Percentiles rank a stretch among this genome's conserved stretches.
Evolutionary conservation across 2,797 vertebrate genomes (phyloP).

Genomic region (Anomalospiza imberbis): DNA sequence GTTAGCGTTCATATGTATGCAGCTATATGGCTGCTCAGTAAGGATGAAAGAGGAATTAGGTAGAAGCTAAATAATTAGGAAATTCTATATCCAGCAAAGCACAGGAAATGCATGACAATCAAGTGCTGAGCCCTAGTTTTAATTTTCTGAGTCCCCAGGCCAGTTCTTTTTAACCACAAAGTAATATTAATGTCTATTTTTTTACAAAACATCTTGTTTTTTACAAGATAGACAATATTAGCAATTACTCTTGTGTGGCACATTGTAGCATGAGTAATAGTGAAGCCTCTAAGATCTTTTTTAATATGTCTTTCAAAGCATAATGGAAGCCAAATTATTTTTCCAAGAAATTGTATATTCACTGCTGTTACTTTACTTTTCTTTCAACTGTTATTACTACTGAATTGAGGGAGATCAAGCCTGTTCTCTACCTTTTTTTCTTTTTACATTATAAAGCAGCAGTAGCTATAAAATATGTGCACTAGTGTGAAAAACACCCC

Average conservation of each 20-base stretch:
- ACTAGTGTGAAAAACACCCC: neutral
- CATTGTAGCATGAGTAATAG: neutral
- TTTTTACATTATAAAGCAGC: neutral
- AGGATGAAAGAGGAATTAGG: neutral
- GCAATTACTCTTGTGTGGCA: neutral
- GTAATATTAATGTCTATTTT: constrained; percentile 2
- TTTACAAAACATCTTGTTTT: neutral
- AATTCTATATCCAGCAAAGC: neutral
- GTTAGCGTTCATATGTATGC: neutral
- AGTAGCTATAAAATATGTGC: neutral
- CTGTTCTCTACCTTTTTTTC: neutral
- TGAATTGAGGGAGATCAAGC: neutral
- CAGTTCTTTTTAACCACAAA: neutral
- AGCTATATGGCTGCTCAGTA: neutral
- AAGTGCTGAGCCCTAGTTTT: neutral
- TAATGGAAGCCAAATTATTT: neutral
- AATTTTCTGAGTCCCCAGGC: constrained; percentile 13
- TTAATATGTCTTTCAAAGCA: neutral
- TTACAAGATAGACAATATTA: neutral
- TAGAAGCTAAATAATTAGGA: neutral
- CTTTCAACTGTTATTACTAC: neutral
- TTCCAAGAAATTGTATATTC: neutral
- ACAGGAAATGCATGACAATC: neutral
- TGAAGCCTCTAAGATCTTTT: neutral
- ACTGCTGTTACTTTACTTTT: neutral